phyloP scores from a whole-genome alignment of 2,888 invertebrate species.

The Tineola bisselliella region DNA sequence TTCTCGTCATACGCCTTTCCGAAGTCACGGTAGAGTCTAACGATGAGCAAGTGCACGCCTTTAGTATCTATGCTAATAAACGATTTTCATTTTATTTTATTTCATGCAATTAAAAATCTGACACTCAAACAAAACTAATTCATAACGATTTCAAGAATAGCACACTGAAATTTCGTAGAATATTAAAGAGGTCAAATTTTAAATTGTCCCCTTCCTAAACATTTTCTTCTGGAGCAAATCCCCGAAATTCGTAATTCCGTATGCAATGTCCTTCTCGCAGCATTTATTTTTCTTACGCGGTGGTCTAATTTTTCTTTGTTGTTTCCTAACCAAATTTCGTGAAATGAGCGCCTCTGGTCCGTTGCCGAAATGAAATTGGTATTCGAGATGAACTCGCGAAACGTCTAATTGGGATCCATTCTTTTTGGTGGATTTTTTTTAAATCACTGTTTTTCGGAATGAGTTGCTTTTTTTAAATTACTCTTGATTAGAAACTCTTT shows the following conservation, averaged over 20 bases:
- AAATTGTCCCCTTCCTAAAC: slow-evolving; percentile 16
- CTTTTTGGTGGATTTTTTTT: background rate
- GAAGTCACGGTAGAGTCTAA: too few relatives aligned
- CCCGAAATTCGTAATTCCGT: slow-evolving; percentile 46
- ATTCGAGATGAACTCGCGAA: slow-evolving; percentile 49
- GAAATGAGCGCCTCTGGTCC: slow-evolving; percentile 42
- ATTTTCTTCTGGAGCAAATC: slow-evolving; percentile 15
- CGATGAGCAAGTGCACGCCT: too few relatives aligned
- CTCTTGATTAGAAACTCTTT: background rate
- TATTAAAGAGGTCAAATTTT: background rate
- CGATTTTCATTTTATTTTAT: too few relatives aligned
- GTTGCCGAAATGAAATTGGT: slow-evolving; percentile 58
- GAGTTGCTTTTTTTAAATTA: slow-evolving; percentile 16
- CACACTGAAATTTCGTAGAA: background rate
- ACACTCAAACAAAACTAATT: too few relatives aligned
- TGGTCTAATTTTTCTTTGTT: slow-evolving; percentile 63
- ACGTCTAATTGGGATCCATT: slow-evolving; percentile 11
- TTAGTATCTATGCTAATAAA: too few relatives aligned
- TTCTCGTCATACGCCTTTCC: too few relatives aligned
- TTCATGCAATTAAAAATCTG: too few relatives aligned
- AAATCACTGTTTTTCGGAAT: slow-evolving; percentile 37
- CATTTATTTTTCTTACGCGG: slow-evolving; percentile 59
- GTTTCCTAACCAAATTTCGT: slow-evolving; percentile 62
- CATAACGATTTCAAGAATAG: too few relatives aligned
- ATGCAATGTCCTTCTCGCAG: slow-evolving; percentile 54